Base-by-base conservation (phyloP, 2,888 invertebrate genomes). In the Phymatocera aterrima region DNA sequence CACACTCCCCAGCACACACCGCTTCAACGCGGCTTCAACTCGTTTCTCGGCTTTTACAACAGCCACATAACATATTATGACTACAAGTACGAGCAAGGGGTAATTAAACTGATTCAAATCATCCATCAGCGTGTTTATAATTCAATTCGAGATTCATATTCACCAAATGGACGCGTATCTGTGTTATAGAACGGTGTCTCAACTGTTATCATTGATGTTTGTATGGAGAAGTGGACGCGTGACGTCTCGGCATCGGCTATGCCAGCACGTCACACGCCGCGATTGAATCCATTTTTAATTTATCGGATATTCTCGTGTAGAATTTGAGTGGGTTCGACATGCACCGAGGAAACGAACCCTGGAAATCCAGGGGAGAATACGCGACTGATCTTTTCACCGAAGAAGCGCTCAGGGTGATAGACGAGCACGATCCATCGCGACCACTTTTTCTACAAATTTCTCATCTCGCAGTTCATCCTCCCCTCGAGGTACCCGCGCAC, bases 21-120 rank as follows among this genome's bases (percentile, higher is more conserved):
- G 0, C 93, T 93, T 0, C 91, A 92, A 80, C 92, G 97, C 70
- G 97, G 97, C 1, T 98, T 96, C 87, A 95, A 96, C 84, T 92
- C 93, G 8, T 96, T 97, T 88, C 95, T 94, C 86, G 98, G 98
- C 1, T 97, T 97, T 88, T 95, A 96, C 92, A 95, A 96, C 79
- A 97, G 96, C 4, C 94, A 93, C 82, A 94, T 96, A 78, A 97
- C 97, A 87, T 98, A 98, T 87, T 96, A 94, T 86, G 94, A 95
- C 83, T 94, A 95, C 82, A 92, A 92, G 31, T 91, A 93, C 12
- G 85, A 90, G n/a, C 92, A 92, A 87, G 90, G 91, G 54, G 89
- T 88, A 79, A 84, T 88, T 79, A 84, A 61, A 10, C 43, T 57
- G 34, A 18, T 34, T 57, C 46, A 8, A 34, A 72, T 72, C 21